These are phyloP conservation scores for Chamaetylas fuelleborni DNA, from an alignment of 2,113 vertebrate genomes.

Conservation along the genomic window DNA sequence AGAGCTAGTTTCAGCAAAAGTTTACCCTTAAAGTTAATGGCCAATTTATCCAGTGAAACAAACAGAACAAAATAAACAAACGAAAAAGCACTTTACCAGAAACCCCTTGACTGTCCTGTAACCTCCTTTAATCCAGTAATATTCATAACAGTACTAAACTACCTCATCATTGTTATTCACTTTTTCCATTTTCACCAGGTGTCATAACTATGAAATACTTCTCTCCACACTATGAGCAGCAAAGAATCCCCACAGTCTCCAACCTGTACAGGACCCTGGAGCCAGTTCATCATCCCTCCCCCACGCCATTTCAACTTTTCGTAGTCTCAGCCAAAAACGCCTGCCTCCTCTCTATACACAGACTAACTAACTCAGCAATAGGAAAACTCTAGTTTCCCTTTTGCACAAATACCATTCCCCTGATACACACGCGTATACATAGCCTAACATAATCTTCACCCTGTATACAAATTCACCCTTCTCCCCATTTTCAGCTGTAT, in stretches of 20 bases:
- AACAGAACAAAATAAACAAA: not conserved
- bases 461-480: not conserved
- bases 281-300: not conserved
- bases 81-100: not conserved
- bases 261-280: not conserved
- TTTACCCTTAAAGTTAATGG: not conserved
- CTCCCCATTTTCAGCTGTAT: fast-evolving
- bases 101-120: not conserved
- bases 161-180: not conserved
- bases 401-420: constrained; percentile 38
- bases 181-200: not conserved
- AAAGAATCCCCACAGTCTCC: not conserved
- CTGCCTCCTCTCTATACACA: not conserved
- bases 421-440: not conserved
- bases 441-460: not conserved
- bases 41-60: not conserved
- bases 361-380: constrained; percentile 32
- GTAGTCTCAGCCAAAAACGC: not conserved
- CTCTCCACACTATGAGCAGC: not conserved
- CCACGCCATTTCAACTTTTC: not conserved
- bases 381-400: constrained; percentile 19
- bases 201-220: not conserved
- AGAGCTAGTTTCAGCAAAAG: not conserved
- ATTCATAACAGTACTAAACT: not conserved
- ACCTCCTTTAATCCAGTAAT: not conserved